A percentile compares a stretch with the other conserved stretches of the same genome.
These are phyloP conservation scores for Micromussa lordhowensis DNA, from an alignment of 92 coral and sea anemone genomes.

Conservation along the genomic window DNA sequence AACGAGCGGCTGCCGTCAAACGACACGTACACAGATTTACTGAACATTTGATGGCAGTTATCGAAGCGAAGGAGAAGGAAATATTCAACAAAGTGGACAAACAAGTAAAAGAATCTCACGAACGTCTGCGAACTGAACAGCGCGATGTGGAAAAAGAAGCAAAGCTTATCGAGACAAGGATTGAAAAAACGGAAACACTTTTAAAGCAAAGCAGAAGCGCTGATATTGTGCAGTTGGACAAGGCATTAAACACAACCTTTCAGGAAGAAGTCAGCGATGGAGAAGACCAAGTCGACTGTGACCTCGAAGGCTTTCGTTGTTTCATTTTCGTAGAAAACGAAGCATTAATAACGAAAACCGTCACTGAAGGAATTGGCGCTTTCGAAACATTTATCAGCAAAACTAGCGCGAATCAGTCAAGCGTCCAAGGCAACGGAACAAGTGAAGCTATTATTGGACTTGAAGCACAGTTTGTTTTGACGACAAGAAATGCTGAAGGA, in stretches of 20 bases:
- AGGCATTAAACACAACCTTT: background rate
- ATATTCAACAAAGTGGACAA: background rate
- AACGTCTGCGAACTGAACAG: background rate
- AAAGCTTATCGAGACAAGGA: background rate
- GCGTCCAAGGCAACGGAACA: constrained; percentile 20
- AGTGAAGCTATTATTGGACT: constrained; percentile 24
- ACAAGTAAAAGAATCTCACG: background rate
- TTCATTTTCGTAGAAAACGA: constrained; percentile 4
- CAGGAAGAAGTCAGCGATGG: background rate
- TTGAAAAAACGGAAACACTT: constrained; percentile 4
- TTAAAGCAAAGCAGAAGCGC: constrained; percentile 16
- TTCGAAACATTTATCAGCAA: background rate
- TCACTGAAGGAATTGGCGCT: constrained; percentile 1
- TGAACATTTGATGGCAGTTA: background rate
- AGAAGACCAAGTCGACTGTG: background rate
- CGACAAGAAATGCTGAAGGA: background rate
- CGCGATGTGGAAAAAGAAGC: background rate
- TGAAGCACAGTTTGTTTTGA: background rate
- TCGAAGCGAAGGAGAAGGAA: constrained; percentile 19
- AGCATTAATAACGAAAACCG: background rate
- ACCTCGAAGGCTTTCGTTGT: background rate
- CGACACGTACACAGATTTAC: background rate
- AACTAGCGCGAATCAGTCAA: constrained; percentile 2
- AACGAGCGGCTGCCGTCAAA: background rate
- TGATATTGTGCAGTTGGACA: background rate